Percentiles rank a stretch among this genome's conserved stretches.
phyloP scores from a whole-genome alignment of 2,113 vertebrate species.

The Erythrolamprus reginae region DNA sequence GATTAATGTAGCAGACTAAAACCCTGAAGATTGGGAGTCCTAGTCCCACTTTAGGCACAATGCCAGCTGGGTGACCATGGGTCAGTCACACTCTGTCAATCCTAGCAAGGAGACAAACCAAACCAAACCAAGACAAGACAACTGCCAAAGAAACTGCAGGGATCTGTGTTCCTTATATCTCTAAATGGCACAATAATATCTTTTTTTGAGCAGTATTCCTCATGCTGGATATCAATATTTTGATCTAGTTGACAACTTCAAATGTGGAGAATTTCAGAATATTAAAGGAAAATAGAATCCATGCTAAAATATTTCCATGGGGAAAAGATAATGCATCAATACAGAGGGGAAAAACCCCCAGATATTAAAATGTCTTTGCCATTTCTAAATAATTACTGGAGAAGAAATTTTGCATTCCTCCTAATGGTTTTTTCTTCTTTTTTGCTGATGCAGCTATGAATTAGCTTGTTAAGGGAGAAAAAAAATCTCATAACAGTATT shows the following conservation, averaged over 20 bases:
- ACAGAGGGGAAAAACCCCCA: slow-evolving; percentile 34
- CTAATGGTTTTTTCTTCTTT: neutral
- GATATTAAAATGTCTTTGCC: slow-evolving; percentile 33
- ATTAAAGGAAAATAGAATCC: slow-evolving; percentile 37
- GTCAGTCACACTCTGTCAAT: neutral
- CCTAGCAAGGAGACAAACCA: neutral
- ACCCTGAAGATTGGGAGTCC: neutral
- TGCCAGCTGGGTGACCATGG: neutral
- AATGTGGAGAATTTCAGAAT: slow-evolving; percentile 37
- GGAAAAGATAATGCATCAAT: slow-evolving; percentile 19
- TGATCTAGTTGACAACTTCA: slow-evolving; percentile 17
- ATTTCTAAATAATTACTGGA: neutral
- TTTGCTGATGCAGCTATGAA: slow-evolving; percentile 23
- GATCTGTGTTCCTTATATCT: too few relatives aligned
- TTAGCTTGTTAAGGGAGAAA: slow-evolving; percentile 19
- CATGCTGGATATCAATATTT: slow-evolving; percentile 29
- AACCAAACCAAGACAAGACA: neutral
- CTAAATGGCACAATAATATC: too few relatives aligned
- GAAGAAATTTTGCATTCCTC: neutral
- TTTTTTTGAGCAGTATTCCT: neutral
- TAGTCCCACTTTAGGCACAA: neutral
- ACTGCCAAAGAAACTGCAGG: too few relatives aligned
- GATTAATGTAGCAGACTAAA: neutral
- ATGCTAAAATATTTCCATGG: slow-evolving; percentile 1
- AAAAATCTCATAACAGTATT: neutral